A percentile compares a stretch with the other conserved stretches of the same genome.
These are phyloP conservation scores for Lasioglossum morio DNA, from an alignment of 2,888 invertebrate genomes.

Conservation along the genomic window DNA sequence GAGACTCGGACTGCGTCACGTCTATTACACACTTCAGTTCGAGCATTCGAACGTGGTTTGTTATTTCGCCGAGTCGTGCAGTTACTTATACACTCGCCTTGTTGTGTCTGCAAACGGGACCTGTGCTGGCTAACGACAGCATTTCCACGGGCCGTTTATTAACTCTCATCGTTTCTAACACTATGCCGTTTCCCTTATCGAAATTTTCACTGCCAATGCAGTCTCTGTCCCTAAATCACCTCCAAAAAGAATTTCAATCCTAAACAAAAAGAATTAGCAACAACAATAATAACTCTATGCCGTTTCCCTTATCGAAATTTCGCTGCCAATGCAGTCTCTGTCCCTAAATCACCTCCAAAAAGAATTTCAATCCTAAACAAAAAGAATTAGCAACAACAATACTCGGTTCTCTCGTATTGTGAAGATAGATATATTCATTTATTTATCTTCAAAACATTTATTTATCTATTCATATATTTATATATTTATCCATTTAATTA, in stretches of 20 bases:
- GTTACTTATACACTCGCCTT: constrained; percentile 3
- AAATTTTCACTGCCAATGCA: not conserved
- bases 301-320: too few relatives aligned
- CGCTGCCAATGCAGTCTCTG: too few relatives aligned
- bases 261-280: too few relatives aligned
- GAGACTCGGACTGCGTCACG: not conserved
- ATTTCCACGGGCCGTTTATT: not conserved
- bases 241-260: not conserved
- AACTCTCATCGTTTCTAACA: not conserved
- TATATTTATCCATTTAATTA: too few relatives aligned
- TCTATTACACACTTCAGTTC: not conserved
- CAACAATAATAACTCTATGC: too few relatives aligned
- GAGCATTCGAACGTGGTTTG: not conserved
- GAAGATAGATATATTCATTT: too few relatives aligned
- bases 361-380: not conserved
- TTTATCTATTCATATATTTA: too few relatives aligned
- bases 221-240: not conserved
- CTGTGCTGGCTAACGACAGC: not conserved
- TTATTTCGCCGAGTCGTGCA: constrained; percentile 1
- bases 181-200: not conserved
- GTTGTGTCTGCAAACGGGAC: constrained; percentile 4
- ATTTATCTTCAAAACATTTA: too few relatives aligned
- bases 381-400: too few relatives aligned
- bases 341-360: not conserved
- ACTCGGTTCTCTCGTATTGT: too few relatives aligned